Evolutionary conservation across 2,113 vertebrate genomes (phyloP).

Genomic region (Ranitomeya variabilis): DNA sequence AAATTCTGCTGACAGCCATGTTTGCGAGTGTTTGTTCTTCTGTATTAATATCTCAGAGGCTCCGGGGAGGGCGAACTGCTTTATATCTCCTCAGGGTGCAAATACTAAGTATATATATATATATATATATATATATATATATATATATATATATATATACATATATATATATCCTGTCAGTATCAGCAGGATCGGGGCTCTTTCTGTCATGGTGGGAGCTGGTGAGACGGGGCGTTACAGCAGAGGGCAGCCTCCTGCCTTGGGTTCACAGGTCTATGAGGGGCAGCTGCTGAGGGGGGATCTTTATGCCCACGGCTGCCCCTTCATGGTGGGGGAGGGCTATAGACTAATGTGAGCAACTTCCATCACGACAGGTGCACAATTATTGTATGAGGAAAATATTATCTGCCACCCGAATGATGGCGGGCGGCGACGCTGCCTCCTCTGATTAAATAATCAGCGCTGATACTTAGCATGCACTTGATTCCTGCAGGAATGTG

Average conservation of each 20-base stretch:
- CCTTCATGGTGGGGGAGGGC: background rate
- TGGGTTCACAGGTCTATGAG: too few relatives aligned
- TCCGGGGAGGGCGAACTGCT: background rate
- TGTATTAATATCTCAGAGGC: slow-evolving; percentile 27
- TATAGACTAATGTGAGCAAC: slow-evolving; percentile 73
- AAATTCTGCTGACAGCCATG: slow-evolving; percentile 51
- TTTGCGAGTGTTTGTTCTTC: slow-evolving; percentile 13
- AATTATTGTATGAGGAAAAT: slow-evolving; percentile 84
- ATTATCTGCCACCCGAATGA: slow-evolving; percentile 83
- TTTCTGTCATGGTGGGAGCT: too few relatives aligned
- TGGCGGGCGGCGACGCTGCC: slow-evolving; percentile 76
- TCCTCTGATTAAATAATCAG: slow-evolving; percentile 85
- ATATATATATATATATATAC: background rate
- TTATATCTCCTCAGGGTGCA: background rate
- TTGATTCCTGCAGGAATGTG: slow-evolving; percentile 79
- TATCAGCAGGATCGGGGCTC: too few relatives aligned
- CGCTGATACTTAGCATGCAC: slow-evolving; percentile 78
- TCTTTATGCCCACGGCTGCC: too few relatives aligned
- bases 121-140: too few relatives aligned
- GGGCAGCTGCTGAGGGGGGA: too few relatives aligned
- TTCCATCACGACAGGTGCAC: slow-evolving; percentile 81
- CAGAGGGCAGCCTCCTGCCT: too few relatives aligned
- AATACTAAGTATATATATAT: background rate
- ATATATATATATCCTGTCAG: background rate
- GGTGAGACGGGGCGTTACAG: too few relatives aligned